Conservation (phyloP, 1,140 invertebrate species). For the Tribolium castaneum region DNA sequence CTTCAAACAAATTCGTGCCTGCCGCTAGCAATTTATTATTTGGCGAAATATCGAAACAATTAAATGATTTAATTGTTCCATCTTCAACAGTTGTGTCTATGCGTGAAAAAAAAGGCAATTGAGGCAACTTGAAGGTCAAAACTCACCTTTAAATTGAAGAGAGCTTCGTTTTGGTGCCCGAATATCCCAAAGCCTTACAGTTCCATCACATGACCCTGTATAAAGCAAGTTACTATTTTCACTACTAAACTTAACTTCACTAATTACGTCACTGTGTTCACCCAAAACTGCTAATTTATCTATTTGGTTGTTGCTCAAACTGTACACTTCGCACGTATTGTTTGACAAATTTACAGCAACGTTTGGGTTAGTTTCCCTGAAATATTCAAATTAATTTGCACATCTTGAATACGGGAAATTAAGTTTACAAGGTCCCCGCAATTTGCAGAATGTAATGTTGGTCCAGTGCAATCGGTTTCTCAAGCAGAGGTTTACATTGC, state of each 20-base stretch:
- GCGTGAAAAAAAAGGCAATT: constrained; percentile 24
- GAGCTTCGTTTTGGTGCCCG: constrained; percentile 68
- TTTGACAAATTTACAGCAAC: constrained; percentile 51
- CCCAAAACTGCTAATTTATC: constrained; percentile 59
- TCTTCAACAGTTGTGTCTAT: constrained; percentile 56
- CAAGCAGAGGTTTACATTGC: constrained; percentile 22
- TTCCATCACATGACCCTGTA: constrained; percentile 70
- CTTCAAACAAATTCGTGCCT: constrained; percentile 78
- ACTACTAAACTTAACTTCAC: constrained; percentile 72
- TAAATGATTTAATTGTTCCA: constrained; percentile 68
- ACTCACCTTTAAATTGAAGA: constrained; percentile 61
- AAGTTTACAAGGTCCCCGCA: constrained; percentile 50
- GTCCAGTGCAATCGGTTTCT: constrained; percentile 11
- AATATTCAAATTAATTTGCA: constrained; percentile 5
- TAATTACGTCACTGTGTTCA: constrained; percentile 66
- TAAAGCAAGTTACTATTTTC: constrained; percentile 72
- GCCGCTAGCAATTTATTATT: constrained; percentile 79
- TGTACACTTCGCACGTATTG: constrained; percentile 52
- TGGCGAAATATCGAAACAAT: constrained; percentile 81
- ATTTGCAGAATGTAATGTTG: constrained; percentile 57
- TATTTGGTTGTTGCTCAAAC: constrained; percentile 55
- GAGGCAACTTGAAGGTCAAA: constrained; percentile 8
- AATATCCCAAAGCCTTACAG: constrained; percentile 75
- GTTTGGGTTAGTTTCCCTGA: constrained; percentile 51
- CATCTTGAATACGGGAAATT: neutral